Base-by-base conservation (phyloP, 2,888 invertebrate genomes). In the Stomorhina lunata region DNA sequence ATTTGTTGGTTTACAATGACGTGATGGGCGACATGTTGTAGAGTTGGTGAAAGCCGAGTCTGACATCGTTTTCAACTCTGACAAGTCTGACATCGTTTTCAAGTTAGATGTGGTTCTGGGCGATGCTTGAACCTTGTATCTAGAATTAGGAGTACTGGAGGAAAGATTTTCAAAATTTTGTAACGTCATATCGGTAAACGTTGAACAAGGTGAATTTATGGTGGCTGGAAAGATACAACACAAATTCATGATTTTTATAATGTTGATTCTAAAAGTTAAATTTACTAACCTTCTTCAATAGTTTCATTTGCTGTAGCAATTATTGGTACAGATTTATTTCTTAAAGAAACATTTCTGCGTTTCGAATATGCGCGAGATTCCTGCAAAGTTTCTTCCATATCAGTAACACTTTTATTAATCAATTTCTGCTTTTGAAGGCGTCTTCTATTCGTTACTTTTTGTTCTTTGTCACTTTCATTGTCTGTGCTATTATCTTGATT, bases 131-230 rank as follows among this genome's bases (percentile, higher is more conserved):
- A 7, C 17, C 2, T 76, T 48, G 7, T 4, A 9, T 27, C 2
- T 7, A 2, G 48, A 34, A 40, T 78, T 59, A 15, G 85, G 84
- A 10, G 85, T 85, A 48, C 85, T 85, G n/a, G 79, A 73, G 3
- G 69, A 32, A 15, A 75, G 75, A 34, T 82, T 48, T 29, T 55
- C 22, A 32, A 85, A 83, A 55, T 75, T 61, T 10, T 55, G 45
- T 17, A 84, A 25, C n/a, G 84, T 65, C 6, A 81, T 29, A 50
- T 81, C 77, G 3, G 2, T 63, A n/a, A 50, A 69, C n/a, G 65
- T 6, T 12, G n/a, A 55, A 4, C 10, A 15, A 4, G 29, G 25
- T 2, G 77, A 69, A n/a, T 48, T 63, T 4, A 66, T 34, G 20
- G 53, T 78, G 10, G 25, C 50, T 69, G 40, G 48, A 66, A 72